Evolutionary conservation across 2,113 vertebrate species (phyloP), one percentile per base, ranked within the genome.

Genomic region (Tachycineta bicolor): DNA sequence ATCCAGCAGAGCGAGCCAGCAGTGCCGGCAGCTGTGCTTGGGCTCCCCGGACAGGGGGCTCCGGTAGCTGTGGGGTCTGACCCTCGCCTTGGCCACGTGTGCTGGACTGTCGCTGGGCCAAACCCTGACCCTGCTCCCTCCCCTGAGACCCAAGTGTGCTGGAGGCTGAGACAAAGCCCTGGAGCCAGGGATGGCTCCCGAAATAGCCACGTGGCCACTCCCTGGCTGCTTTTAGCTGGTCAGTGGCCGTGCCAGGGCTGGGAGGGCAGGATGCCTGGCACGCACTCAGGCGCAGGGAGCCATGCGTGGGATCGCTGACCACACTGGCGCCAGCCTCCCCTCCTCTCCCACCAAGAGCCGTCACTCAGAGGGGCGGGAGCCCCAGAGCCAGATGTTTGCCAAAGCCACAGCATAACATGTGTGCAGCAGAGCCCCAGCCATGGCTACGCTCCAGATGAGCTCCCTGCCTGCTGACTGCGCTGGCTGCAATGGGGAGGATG

Each of bases 251-350:
- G 97, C 95, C 95, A 95, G 96, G 93, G 88, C 94, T 20, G 83
- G 68, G 89, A 47, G 88, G 96, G 94, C 91, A 96, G 92, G 85
- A 50, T 6, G 95, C 63, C 82, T 93, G 90, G 91, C 87, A 74
- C 8, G 6, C 62, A 10, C 65, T 81, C 79, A 34, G 93, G 95
- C 79, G 9, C 19, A 58, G 86, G 90, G 96, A 94, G 94, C 89
- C 6, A 37, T 96, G 96, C 93, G 97, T 96, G 97, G 96, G 96
- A 96, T 83, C 18, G 37, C 25, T 97, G 96, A 95, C 96, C 97
- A 91, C 97, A 97, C 93, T 97, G 97, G 97, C 97, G 97, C 97
- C 97, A 97, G 94, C 71, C 87, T 96, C 94, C 87, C 83, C 93
- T 89, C 87, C 79, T 70, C 94, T 95, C 96, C 96, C 91, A 94